These are phyloP conservation scores for Struthio camelus DNA, from an alignment of 2,113 vertebrate species.

Conservation along the genomic window DNA sequence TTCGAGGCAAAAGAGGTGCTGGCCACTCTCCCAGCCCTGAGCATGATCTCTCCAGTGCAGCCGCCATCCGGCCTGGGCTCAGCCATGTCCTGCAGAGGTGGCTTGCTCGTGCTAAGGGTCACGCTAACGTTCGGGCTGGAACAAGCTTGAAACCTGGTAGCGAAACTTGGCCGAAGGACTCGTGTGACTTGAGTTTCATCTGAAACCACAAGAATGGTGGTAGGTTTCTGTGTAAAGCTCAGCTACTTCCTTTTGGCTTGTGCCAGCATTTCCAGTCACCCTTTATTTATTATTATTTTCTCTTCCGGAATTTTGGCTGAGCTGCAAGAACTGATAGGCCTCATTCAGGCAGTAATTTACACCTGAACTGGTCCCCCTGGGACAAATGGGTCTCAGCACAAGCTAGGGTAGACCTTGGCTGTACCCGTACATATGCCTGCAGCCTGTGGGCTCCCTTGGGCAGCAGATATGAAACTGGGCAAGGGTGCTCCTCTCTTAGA, in stretches of 20 bases:
- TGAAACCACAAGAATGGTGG: neutral
- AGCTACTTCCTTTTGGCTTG: neutral
- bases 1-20: neutral
- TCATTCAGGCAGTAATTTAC: neutral
- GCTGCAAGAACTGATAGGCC: neutral
- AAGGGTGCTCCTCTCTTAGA: neutral
- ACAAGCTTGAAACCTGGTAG: neutral
- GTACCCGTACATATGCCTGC: rapidly evolving
- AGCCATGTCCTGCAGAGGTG: rapidly evolving
- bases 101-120: neutral
- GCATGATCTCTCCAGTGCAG: rapidly evolving
- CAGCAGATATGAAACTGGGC: neutral
- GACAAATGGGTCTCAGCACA: neutral
- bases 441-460: neutral
- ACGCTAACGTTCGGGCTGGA: neutral
- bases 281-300: neutral
- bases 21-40: neutral
- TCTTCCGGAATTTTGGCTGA: constrained; percentile 11
- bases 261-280: neutral
- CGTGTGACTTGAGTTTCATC: neutral
- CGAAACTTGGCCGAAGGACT: rapidly evolving
- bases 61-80: too few species aligned
- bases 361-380: neutral
- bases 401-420: neutral
- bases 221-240: neutral